phyloP scores from a whole-genome alignment of 1,140 invertebrate genomes.

The Bombus huntii region DNA sequence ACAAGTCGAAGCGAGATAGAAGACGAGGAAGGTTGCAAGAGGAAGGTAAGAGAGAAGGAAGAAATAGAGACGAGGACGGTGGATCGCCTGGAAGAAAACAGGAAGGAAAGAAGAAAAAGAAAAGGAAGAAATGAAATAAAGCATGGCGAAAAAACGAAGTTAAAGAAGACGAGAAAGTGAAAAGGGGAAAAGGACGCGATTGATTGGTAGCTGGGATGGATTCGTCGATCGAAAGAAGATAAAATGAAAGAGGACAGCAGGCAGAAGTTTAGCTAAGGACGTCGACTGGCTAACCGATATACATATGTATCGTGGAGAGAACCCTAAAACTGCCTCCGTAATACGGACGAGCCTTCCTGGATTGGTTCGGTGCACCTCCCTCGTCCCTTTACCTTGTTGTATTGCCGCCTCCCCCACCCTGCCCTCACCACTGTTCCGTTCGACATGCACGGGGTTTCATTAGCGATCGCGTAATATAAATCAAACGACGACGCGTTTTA shows the following conservation, averaged over 20 bases:
- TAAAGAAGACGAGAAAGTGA: conserved; percentile 14
- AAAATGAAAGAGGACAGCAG: neutral
- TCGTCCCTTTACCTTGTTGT: neutral
- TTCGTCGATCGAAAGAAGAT: neutral
- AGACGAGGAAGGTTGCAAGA: too few relatives aligned
- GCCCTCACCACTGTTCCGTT: neutral
- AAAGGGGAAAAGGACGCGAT: neutral
- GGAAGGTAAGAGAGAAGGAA: neutral
- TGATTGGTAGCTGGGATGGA: neutral
- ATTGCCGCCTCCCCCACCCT: neutral
- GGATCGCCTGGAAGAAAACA: neutral
- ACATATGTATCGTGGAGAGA: conserved; percentile 42
- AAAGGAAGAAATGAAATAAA: neutral
- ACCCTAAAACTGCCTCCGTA: conserved; percentile 42
- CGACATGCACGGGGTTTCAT: conserved; percentile 60
- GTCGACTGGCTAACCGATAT: conserved; percentile 38
- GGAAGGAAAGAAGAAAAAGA: neutral
- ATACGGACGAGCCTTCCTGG: conserved; percentile 18
- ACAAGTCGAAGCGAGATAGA: neutral
- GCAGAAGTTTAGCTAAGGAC: neutral
- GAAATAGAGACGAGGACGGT: neutral
- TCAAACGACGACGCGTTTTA: conserved; percentile 68
- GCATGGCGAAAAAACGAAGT: neutral
- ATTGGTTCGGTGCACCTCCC: neutral
- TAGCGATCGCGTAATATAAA: conserved; percentile 70